A percentile compares a stretch with the other conserved stretches of the same genome.
Evolutionary conservation across 92 coral and sea anemone genomes (phyloP).

Genomic region (Parazoanthus darwini): DNA sequence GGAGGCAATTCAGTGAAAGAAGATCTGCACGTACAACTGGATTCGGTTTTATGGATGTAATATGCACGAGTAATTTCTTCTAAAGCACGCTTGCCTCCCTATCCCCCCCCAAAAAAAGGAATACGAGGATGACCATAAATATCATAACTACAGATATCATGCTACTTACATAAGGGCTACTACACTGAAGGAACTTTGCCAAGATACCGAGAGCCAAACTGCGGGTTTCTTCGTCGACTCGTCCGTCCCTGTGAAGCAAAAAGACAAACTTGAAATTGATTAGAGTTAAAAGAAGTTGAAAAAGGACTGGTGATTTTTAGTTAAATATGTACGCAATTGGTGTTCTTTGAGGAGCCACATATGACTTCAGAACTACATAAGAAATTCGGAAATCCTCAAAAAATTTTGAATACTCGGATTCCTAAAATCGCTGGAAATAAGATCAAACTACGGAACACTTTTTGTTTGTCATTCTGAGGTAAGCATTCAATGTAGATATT

Average conservation of each 20-base stretch:
- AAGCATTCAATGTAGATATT: no score
- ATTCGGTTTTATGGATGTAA: no score
- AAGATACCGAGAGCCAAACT: constrained; percentile 86
- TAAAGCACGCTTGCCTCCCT: no score
- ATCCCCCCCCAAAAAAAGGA: no score
- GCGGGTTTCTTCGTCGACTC: constrained; percentile 67
- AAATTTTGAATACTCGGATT: no score
- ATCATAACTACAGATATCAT: background rate
- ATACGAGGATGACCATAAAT: background rate
- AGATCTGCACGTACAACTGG: no score
- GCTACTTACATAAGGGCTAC: constrained; percentile 73
- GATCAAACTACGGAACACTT: background rate
- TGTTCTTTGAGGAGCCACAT: no score
- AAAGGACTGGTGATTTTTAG: background rate
- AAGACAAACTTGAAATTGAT: background rate
- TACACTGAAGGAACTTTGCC: constrained; percentile 91
- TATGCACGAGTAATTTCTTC: no score
- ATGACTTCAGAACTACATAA: no score
- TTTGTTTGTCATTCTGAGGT: background rate
- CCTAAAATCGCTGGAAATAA: no score
- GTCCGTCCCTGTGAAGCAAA: constrained; percentile 19
- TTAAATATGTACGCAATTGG: background rate
- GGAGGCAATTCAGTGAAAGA: background rate
- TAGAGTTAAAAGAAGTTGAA: background rate
- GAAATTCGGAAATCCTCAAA: no score